A percentile compares a stretch with the other conserved stretches of the same genome.
These are phyloP conservation scores for Hippopotamus amphibius DNA, from an alignment of 2,113 vertebrate genomes.

Conservation along the genomic window DNA sequence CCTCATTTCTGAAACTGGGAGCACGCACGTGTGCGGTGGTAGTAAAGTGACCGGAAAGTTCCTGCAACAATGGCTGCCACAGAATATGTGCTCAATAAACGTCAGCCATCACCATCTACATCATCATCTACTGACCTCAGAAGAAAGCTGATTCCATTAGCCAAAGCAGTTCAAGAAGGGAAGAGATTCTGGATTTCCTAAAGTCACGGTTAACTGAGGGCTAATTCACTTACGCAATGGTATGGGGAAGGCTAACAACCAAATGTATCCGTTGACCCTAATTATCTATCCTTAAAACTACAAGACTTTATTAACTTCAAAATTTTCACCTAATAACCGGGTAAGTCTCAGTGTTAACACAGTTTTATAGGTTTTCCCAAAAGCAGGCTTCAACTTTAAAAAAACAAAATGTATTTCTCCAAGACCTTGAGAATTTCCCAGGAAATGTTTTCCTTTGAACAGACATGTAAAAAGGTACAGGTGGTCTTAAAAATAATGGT, in stretches of 20 bases:
- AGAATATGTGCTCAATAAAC: background rate
- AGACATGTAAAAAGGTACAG: background rate
- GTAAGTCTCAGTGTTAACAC: background rate
- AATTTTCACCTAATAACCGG: background rate
- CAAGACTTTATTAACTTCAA: background rate
- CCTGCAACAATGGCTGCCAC: background rate
- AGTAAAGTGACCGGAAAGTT: background rate
- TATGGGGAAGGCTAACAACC: background rate
- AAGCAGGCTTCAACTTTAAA: background rate
- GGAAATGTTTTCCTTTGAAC: background rate
- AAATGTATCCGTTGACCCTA: fast-evolving
- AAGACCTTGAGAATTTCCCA: background rate
- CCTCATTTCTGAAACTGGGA: background rate
- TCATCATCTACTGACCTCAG: background rate
- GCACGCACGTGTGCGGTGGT: background rate
- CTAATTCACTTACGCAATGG: background rate
- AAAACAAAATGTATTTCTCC: background rate
- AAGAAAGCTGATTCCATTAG: background rate
- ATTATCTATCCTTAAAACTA: background rate
- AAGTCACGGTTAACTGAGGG: background rate
- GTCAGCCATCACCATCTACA: background rate
- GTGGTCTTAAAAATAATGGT: background rate
- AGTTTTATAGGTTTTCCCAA: background rate
- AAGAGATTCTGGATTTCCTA: background rate
- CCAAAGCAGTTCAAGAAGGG: no score